Conservation (phyloP, 2,888 invertebrate genomes). For the Cosmia trapezina region DNA sequence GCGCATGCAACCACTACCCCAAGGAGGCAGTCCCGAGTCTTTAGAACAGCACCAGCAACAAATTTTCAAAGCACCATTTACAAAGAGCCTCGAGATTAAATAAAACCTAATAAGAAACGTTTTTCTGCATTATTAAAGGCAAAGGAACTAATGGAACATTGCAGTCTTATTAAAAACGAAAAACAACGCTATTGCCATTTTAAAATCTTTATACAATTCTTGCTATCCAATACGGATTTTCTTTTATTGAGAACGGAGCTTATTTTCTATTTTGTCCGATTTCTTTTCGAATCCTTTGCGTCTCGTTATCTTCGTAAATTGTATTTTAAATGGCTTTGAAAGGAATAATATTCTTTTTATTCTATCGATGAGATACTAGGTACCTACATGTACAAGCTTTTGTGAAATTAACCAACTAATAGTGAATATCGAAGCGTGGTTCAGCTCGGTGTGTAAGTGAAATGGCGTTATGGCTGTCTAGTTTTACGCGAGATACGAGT, state of each 20-base stretch:
- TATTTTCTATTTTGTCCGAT: conserved; percentile 32
- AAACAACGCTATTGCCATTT: conserved; percentile 29
- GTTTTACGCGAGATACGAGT: too few species aligned
- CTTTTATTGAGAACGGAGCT: conserved; percentile 35
- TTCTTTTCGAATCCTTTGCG: conserved; percentile 26
- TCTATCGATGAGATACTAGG: background rate
- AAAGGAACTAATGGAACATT: conserved; percentile 25
- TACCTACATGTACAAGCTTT: background rate
- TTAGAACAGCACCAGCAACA: conserved; percentile 2
- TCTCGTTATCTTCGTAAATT: conserved; percentile 23
- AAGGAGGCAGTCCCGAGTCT: background rate
- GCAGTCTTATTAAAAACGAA: conserved; percentile 31
- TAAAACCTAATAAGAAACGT: conserved; percentile 17
- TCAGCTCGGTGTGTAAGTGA: too few species aligned
- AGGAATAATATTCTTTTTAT: conserved; percentile 18
- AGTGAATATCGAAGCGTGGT: too few species aligned
- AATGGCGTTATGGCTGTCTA: too few species aligned
- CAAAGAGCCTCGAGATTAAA: conserved; percentile 15
- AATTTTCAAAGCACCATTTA: background rate
- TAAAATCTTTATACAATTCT: conserved; percentile 32
- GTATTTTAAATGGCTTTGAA: conserved; percentile 34
- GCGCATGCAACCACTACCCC: too few species aligned
- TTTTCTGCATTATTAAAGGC: conserved; percentile 18
- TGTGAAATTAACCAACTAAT: background rate
- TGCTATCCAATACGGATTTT: conserved; percentile 39